Evolutionary conservation across 2,113 vertebrate genomes (phyloP).

Genomic region (Genyomyrus donnyi): DNA sequence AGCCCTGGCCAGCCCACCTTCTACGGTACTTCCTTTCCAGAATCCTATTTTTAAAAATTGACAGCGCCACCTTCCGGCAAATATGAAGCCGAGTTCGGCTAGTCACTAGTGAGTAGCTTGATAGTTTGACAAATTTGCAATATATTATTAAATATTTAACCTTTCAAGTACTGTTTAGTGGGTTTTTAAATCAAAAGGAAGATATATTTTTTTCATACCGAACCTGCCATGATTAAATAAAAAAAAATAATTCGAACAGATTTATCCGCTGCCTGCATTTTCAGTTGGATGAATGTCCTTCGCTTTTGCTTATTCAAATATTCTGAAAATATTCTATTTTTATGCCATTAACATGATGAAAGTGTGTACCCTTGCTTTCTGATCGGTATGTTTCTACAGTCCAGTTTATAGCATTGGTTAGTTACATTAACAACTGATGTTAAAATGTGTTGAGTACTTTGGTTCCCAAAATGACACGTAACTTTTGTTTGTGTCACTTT

Average conservation of each 20-base stretch:
- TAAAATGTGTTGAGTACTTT: background rate
- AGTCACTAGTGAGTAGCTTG: background rate
- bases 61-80: constrained; percentile 44
- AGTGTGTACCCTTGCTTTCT: background rate
- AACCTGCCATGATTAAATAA: background rate
- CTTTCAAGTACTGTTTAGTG: background rate
- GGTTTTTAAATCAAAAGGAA: background rate
- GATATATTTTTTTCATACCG: background rate
- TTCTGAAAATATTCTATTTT: background rate
- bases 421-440: background rate
- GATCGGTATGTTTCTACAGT: background rate
- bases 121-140: background rate
- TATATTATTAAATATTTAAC: background rate
- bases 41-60: constrained; percentile 25
- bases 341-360: background rate
- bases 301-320: background rate
- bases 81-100: background rate
- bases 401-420: background rate
- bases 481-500: background rate
- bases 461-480: background rate
- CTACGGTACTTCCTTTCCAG: constrained; percentile 16
- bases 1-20: background rate
- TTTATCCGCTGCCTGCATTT: background rate
- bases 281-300: background rate
- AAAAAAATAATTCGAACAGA: background rate